A percentile compares a stretch with the other conserved stretches of the same genome.
Conservation (phyloP, 2,113 vertebrate genomes). For the Notothenia coriiceps region DNA sequence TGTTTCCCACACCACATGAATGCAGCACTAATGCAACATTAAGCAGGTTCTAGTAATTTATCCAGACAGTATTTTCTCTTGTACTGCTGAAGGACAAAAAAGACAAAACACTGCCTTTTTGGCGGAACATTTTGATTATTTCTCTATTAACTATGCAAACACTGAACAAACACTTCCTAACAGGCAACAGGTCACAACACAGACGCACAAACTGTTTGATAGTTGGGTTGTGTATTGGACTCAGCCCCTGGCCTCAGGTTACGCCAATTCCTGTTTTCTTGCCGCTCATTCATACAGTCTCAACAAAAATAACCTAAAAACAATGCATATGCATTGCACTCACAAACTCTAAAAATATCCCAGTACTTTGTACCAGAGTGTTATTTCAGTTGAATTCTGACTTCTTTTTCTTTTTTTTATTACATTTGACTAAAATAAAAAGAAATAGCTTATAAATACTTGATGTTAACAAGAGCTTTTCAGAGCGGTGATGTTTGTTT, state of each 20-base stretch:
- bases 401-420: neutral
- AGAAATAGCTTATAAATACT: too few species aligned
- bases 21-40: too few species aligned
- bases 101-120: too few species aligned
- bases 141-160: neutral
- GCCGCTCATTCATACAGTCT: conserved; percentile 61
- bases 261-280: conserved; percentile 68
- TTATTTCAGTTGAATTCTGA: neutral
- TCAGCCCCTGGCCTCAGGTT: conserved; percentile 6
- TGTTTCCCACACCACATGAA: too few species aligned
- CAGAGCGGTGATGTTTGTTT: conserved; percentile 23
- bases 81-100: too few species aligned
- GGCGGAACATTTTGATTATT: neutral
- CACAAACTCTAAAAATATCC: neutral
- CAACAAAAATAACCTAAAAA: conserved; percentile 58
- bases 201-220: conserved; percentile 9
- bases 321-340: conserved; percentile 15
- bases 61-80: too few species aligned
- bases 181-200: neutral
- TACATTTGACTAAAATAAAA: neutral
- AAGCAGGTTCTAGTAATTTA: too few species aligned
- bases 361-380: too few species aligned
- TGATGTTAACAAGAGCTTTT: neutral
- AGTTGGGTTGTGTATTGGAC: conserved; percentile 12
- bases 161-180: neutral